Conservation (phyloP, 2,113 vertebrate genomes). For the Myrmecobius fasciatus region DNA sequence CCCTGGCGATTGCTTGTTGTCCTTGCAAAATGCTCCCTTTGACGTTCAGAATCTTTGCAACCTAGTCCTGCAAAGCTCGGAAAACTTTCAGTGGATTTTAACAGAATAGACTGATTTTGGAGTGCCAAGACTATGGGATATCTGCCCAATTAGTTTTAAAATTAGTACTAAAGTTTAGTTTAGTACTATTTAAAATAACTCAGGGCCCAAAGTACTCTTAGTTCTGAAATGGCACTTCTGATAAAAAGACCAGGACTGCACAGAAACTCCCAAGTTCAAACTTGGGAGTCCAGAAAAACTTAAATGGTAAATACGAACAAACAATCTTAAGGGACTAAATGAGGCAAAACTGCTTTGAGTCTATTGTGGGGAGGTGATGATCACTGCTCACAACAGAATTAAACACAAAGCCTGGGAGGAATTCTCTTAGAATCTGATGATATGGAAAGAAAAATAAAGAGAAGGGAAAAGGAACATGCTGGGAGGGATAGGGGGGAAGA, state of each 20-base stretch:
- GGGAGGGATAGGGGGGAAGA: no score
- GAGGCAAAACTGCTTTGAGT: not conserved
- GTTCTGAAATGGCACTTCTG: not conserved
- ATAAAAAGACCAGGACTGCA: not conserved
- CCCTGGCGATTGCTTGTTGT: not conserved
- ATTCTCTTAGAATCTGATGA: not conserved
- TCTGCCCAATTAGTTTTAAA: no score
- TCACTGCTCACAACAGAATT: not conserved
- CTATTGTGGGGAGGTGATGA: not conserved
- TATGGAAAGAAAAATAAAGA: not conserved
- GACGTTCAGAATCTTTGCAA: not conserved
- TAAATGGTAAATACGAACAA: not conserved
- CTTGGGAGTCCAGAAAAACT: not conserved
- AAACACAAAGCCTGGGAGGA: not conserved
- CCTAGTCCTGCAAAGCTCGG: not conserved
- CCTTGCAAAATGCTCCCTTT: not conserved
- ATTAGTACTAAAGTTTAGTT: no score
- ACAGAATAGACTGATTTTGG: not conserved
- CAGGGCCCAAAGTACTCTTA: not conserved
- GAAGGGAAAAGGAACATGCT: no score
- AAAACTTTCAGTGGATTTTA: not conserved
- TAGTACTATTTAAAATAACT: no score
- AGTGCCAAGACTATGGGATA: not conserved
- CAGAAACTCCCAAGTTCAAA: not conserved
- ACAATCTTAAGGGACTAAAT: not conserved